phyloP scores from a whole-genome alignment of 2,888 invertebrate species.

The Melipona bicolor region DNA sequence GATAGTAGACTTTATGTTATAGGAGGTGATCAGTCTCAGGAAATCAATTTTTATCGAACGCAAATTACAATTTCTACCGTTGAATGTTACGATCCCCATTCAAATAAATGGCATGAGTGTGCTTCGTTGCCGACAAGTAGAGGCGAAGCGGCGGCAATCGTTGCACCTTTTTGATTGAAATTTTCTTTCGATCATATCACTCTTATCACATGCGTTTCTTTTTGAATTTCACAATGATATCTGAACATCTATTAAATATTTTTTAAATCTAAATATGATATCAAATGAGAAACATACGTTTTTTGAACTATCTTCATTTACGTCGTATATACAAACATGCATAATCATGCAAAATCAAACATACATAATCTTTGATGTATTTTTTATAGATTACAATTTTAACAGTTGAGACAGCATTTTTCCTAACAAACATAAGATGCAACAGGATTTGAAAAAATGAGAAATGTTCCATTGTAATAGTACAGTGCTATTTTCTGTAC shows the following conservation, averaged over 20 bases:
- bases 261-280: constrained; percentile 25
- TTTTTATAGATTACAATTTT: constrained; percentile 50
- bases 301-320: constrained; percentile 39
- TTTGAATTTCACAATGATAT: constrained; percentile 53
- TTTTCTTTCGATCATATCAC: constrained; percentile 47
- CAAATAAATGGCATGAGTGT: constrained; percentile 91
- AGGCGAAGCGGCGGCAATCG: constrained; percentile 94
- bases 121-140: constrained; percentile 93
- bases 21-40: constrained; percentile 93
- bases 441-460: constrained; percentile 62
- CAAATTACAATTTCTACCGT: constrained; percentile 93
- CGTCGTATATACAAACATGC: constrained; percentile 22
- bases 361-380: constrained; percentile 36
- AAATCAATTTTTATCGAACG: constrained; percentile 93
- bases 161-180: constrained; percentile 86
- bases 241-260: constrained; percentile 26
- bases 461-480: constrained; percentile 38
- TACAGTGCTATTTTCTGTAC: constrained; percentile 48
- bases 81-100: constrained; percentile 93
- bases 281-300: constrained; percentile 43
- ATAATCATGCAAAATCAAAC: constrained; percentile 28
- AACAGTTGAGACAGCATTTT: constrained; percentile 26
- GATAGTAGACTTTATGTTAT: constrained; percentile 93
- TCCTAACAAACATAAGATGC: constrained; percentile 51
- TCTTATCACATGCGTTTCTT: constrained; percentile 37